phyloP scores from a whole-genome alignment of 1,140 invertebrate genomes.

The Hormaphis cornu region DNA sequence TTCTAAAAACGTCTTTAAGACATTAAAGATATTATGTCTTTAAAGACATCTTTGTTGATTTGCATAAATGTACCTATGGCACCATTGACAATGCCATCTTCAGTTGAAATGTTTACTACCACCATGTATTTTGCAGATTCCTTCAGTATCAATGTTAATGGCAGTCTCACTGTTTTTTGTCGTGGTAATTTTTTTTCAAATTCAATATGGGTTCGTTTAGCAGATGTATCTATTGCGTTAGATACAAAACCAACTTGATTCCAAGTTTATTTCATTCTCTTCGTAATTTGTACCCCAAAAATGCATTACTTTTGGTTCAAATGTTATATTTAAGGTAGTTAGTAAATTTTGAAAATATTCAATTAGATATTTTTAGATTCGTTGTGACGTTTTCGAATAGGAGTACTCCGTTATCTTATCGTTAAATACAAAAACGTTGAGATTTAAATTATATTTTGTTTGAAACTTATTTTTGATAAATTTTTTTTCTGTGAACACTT shows the following conservation, averaged over 20 bases:
- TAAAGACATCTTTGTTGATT: neutral
- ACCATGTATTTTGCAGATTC: constrained; percentile 39
- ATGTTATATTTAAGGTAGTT: neutral
- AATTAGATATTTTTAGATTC: no score
- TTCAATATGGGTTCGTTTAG: neutral
- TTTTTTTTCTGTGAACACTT: no score
- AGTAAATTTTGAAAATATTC: neutral
- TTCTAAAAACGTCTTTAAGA: no score
- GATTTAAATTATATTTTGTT: no score
- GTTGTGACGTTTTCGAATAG: no score
- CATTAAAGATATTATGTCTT: no score
- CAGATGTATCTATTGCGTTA: neutral
- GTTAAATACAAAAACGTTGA: no score
- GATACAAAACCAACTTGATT: neutral
- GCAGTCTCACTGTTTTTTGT: neutral
- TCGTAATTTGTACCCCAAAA: constrained; percentile 6
- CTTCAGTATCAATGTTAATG: neutral
- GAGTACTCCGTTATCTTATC: no score
- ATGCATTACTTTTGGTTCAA: neutral
- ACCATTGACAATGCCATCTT: constrained; percentile 42
- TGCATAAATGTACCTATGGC: constrained; percentile 36
- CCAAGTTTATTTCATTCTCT: neutral
- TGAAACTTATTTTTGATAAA: no score
- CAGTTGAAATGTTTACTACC: constrained; percentile 41
- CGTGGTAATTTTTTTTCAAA: neutral